Conservation (phyloP, 2,797 vertebrate genomes). For the Jordanella pulchra region DNA sequence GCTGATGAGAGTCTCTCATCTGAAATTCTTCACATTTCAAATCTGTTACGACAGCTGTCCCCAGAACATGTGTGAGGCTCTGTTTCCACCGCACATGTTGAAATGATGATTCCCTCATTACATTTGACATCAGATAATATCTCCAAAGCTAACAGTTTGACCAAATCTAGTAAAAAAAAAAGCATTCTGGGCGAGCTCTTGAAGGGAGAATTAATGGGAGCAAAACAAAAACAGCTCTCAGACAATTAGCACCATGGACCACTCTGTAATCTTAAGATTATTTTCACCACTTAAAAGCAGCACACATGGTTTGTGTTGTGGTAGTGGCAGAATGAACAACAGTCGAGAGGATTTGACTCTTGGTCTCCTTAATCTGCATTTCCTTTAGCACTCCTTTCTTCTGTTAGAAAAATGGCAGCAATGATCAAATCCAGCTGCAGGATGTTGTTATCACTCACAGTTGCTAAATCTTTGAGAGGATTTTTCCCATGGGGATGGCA, state of each 20-base stretch:
- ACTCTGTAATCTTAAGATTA: conserved; percentile 80
- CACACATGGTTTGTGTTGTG: conserved; percentile 76
- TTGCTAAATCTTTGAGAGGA: conserved; percentile 50
- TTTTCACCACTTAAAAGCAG: conserved; percentile 79
- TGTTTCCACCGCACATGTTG: conserved; percentile 66
- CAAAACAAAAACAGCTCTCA: conserved; percentile 75
- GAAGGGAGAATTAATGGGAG: conserved; percentile 74
- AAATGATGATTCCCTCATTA: conserved; percentile 69
- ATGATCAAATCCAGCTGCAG: conserved; percentile 74
- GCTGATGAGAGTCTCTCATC: conserved; percentile 58
- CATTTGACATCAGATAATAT: conserved; percentile 70
- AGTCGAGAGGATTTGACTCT: conserved; percentile 77
- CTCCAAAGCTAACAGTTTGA: conserved; percentile 70
- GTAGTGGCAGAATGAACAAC: conserved; percentile 68
- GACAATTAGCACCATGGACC: conserved; percentile 80
- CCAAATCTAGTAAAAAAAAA: conserved; percentile 58
- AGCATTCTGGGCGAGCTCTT: conserved; percentile 68
- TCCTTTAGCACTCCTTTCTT: conserved; percentile 73
- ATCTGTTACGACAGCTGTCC: conserved; percentile 68
- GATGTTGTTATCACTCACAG: conserved; percentile 51
- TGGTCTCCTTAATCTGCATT: conserved; percentile 74
- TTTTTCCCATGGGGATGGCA: conserved; percentile 56
- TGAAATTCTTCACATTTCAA: conserved; percentile 67
- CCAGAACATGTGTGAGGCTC: conserved; percentile 56
- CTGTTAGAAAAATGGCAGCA: conserved; percentile 66